Percentiles rank a stretch among this genome's conserved stretches.
Evolutionary conservation across 2,888 invertebrate species (phyloP).

Genomic region (Altica lythri): DNA sequence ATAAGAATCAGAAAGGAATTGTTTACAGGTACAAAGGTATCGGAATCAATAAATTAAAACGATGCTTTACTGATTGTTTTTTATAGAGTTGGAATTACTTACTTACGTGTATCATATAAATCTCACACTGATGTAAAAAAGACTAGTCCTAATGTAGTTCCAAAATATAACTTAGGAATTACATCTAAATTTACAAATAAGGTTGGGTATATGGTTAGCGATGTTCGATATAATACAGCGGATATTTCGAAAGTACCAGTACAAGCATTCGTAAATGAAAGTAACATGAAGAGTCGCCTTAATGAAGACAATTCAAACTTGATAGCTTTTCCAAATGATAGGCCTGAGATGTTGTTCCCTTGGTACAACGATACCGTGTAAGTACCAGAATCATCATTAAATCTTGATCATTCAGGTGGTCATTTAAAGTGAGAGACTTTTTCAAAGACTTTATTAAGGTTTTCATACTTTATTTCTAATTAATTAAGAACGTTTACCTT

Average conservation of each 20-base stretch:
- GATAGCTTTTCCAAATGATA: constrained; percentile 56
- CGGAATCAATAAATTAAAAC: too few relatives aligned
- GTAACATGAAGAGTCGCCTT: constrained; percentile 24
- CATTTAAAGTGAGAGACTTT: too few relatives aligned
- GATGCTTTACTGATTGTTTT: too few relatives aligned
- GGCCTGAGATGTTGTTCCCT: constrained; percentile 46
- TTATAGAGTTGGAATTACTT: constrained; percentile 28
- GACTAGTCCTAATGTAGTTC: constrained; percentile 15
- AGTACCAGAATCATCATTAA: too few relatives aligned
- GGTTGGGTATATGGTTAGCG: constrained; percentile 50
- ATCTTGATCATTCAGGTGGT: too few relatives aligned
- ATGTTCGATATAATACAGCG: constrained; percentile 45
- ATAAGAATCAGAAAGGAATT: constrained; percentile 25
- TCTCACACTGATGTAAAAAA: background rate
- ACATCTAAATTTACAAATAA: constrained; percentile 50
- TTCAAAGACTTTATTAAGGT: too few relatives aligned
- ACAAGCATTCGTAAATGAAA: constrained; percentile 41
- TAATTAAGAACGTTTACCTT: too few relatives aligned
- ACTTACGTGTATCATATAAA: constrained; percentile 7
- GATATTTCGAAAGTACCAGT: constrained; percentile 40
- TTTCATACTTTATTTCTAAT: too few relatives aligned
- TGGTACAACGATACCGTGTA: constrained; percentile 43
- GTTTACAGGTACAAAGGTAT: too few relatives aligned
- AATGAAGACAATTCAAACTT: constrained; percentile 38
- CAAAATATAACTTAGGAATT: constrained; percentile 50